Conservation (phyloP, 2,113 vertebrate species). For the Eulacestoma nigropectus region DNA sequence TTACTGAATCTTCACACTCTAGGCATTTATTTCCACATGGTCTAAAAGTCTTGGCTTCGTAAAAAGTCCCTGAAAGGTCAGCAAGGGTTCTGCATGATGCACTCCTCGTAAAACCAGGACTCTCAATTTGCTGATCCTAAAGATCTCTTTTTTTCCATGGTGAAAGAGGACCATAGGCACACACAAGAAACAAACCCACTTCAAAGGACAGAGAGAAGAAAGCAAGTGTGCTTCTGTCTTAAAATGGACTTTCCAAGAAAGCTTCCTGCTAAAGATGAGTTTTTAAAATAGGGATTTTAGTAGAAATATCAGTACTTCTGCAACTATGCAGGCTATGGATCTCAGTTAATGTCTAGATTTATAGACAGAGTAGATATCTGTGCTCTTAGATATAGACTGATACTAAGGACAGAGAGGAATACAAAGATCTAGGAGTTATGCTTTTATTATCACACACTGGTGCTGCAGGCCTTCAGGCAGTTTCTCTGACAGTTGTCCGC, state of each 20-base stretch:
- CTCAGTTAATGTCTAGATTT: neutral
- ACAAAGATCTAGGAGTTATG: neutral
- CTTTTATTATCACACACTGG: neutral
- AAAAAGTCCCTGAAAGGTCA: neutral
- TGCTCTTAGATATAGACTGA: neutral
- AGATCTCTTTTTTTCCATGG: neutral
- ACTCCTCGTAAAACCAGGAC: neutral
- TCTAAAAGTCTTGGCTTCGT: neutral
- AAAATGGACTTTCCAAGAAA: neutral
- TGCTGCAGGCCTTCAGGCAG: neutral
- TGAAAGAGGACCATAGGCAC: neutral
- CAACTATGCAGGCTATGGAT: neutral
- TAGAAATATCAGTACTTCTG: neutral
- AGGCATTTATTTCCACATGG: neutral
- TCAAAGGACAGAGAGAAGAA: neutral
- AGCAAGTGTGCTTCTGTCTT: neutral
- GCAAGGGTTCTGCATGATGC: neutral
- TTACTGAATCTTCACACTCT: neutral
- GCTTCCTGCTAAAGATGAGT: neutral
- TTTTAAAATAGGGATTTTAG: neutral
- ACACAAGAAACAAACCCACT: neutral
- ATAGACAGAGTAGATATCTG: neutral
- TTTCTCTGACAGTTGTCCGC: neutral
- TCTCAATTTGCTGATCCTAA: neutral
- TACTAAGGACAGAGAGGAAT: neutral